Conservation (phyloP, 2,113 vertebrate species). For the Onychorhynchus coronatus region DNA sequence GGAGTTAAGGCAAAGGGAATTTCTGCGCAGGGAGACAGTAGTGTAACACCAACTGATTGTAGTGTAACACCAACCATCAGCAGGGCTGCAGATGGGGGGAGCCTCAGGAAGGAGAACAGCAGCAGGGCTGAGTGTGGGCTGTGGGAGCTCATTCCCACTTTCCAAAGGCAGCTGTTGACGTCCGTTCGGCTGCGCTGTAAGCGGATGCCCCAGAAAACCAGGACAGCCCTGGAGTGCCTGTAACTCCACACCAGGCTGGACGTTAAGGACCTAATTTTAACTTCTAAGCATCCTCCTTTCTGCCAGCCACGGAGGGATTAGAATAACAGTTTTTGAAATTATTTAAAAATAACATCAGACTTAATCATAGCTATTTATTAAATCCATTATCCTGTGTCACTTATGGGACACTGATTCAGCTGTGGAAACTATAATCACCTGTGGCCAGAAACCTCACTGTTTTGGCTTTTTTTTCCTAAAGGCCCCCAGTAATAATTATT, state of each 20-base stretch:
- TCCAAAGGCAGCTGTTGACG: neutral
- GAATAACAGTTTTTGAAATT: slow-evolving; percentile 23
- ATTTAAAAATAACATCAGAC: slow-evolving; percentile 55
- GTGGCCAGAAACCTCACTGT: neutral
- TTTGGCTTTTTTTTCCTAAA: neutral
- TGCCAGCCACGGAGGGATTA: slow-evolving; percentile 23
- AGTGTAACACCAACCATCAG: no score
- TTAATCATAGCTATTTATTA: slow-evolving; percentile 58
- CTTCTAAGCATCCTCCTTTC: slow-evolving; percentile 19
- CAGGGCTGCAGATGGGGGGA: neutral
- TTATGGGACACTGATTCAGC: slow-evolving; percentile 15
- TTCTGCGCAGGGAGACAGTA: neutral
- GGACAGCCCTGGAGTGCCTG: neutral
- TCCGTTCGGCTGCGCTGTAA: neutral
- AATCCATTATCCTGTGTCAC: slow-evolving; percentile 46
- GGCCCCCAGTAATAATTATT: neutral
- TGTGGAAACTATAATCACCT: neutral
- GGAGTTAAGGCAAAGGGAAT: neutral
- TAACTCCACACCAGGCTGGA: slow-evolving; percentile 36
- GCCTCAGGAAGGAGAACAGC: neutral
- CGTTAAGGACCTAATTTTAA: slow-evolving; percentile 37
- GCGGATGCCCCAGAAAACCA: neutral
- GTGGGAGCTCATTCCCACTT: neutral
- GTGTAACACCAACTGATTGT: neutral
- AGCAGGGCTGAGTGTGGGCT: neutral